Evolutionary conservation across 2,113 vertebrate genomes (phyloP).

Genomic region (Dolichallabes microphthalmus): DNA sequence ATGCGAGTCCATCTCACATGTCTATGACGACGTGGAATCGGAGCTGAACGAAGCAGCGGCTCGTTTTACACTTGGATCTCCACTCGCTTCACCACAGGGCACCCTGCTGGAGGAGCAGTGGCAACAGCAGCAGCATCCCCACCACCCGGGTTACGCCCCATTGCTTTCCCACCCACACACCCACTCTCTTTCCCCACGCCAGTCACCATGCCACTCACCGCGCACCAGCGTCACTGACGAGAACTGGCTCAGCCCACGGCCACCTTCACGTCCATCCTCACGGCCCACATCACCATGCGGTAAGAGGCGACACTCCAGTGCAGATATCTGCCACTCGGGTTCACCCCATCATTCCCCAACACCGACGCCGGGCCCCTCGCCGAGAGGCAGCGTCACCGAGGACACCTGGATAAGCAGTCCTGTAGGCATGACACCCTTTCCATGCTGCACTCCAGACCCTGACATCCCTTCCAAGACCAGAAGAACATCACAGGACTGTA

Average conservation of each 20-base stretch:
- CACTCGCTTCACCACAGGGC: constrained; percentile 85
- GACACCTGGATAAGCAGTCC: constrained; percentile 88
- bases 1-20: constrained; percentile 94
- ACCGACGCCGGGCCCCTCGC: constrained; percentile 91
- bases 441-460: constrained; percentile 87
- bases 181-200: constrained; percentile 84
- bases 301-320: constrained; percentile 95
- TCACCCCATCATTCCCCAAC: constrained; percentile 94
- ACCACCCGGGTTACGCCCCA: constrained; percentile 82
- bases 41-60: constrained; percentile 97
- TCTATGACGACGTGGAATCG: constrained; percentile 95
- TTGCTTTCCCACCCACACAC: constrained; percentile 83
- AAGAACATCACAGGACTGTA: constrained; percentile 95
- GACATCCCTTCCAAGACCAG: constrained; percentile 97
- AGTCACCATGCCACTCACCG: constrained; percentile 94
- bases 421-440: constrained; percentile 83
- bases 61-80: constrained; percentile 90
- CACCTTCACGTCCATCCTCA: constrained; percentile 90
- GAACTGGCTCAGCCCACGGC: constrained; percentile 94
- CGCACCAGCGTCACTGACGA: constrained; percentile 97
- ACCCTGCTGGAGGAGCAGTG: constrained; percentile 78
- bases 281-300: constrained; percentile 95
- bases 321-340: constrained; percentile 89
- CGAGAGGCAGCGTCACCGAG: constrained; percentile 92
- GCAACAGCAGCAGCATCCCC: constrained; percentile 77